Percentiles rank a stretch among this genome's conserved stretches.
Evolutionary conservation across 1,140 invertebrate species (phyloP).

Genomic region (Tetranychus cinnabarinus): DNA sequence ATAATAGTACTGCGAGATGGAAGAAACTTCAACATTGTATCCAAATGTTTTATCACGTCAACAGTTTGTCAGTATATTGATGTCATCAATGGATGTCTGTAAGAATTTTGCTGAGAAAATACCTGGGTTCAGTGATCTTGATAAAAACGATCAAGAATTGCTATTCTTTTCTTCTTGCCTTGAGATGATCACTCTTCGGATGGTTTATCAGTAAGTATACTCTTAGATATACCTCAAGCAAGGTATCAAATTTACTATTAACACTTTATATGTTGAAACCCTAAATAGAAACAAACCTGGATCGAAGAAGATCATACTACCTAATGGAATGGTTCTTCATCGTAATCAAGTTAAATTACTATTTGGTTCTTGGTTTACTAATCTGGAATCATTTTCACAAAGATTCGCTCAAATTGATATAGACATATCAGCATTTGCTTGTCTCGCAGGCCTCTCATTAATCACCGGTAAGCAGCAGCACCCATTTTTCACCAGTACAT

Average conservation of each 20-base stretch:
- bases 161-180: constrained; percentile 81
- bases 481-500: too few species aligned
- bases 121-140: constrained; percentile 65
- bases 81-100: constrained; percentile 75
- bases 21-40: too few species aligned
- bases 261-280: too few species aligned
- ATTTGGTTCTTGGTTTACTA: constrained; percentile 79
- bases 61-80: constrained; percentile 36
- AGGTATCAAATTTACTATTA: too few species aligned
- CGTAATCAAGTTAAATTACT: constrained; percentile 62
- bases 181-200: constrained; percentile 68
- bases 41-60: too few species aligned
- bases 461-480: constrained; percentile 46
- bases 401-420: constrained; percentile 66
- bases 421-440: constrained; percentile 81
- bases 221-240: too few species aligned
- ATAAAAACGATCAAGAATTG: constrained; percentile 64
- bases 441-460: constrained; percentile 73
- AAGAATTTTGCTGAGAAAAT: constrained; percentile 77
- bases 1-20: too few species aligned
- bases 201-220: constrained; percentile 47
- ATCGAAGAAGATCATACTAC: neutral
- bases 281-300: neutral
- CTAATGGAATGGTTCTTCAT: constrained; percentile 27
- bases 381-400: constrained; percentile 71